Base-by-base conservation (phyloP, 1,140 invertebrate species). In the Drosophila lini region DNA sequence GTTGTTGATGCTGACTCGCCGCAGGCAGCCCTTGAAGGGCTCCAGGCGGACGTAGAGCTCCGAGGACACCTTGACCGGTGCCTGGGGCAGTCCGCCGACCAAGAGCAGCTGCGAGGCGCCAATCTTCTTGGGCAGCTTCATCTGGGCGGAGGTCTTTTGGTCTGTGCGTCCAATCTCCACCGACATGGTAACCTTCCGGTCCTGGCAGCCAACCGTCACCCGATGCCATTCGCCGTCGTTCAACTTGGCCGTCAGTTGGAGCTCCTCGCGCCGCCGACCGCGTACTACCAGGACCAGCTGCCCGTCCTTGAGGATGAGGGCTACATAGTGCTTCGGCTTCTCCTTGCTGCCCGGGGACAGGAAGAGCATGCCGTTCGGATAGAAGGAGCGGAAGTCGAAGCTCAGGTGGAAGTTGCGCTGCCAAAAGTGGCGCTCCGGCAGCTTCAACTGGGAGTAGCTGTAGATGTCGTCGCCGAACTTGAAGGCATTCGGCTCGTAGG, bases 221-320 rank as follows among this genome's bases (percentile, higher is more conserved):
- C 95, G 94, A 92, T 98, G 97, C 97, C 97, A 98, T 31, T 94
- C 93, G 11, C 97, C 97, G 92, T 98, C 96, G 63, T 97, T 96
- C 0, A 97, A 93, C 60, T 93, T 94, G 5, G 93, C 93, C 11
- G 94, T 94, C 42, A 95, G 94, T 6, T 94, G 76, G 3, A 96
- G 91, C 61, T 95, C 95, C 56, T 95, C 94, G 36, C 95, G 94
- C 48, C 95, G 94, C 45, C 94, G 94, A 1, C 94, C 95, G 70
- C 95, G 95, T 15, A 97, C 92, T 53, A 95, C 93, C 8, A 98
- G 93, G 3, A 94, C 93, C 2, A 98, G 85, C 68, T 95, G 94
- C 0, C 97, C 96, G 63, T 97, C 95, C 60, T 94, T 94, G 3
- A 98, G 91, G 31, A 95, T 93, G 1, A 97, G 93, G 22, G 95